Base-by-base conservation (phyloP, 1,140 invertebrate genomes). In the Temnothorax longispinosus region DNA sequence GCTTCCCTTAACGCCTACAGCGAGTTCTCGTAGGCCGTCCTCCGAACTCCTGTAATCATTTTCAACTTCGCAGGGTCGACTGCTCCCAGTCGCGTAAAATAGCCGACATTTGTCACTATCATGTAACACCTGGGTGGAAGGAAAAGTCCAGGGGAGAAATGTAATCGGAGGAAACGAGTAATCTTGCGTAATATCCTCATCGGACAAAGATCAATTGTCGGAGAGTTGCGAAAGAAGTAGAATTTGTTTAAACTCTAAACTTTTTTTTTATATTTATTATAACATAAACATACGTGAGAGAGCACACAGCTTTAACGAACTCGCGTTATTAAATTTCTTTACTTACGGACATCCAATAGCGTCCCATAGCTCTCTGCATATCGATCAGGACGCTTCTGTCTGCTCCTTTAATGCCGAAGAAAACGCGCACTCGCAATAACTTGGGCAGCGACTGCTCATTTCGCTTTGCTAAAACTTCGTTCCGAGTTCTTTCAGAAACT, bases 291-390 rank as follows among this genome's bases (percentile, higher is more conserved):
- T 50, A 69, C n/a, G 41, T 27, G 10, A n/a, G 10, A n/a, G 35
- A 10, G 3, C 38, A 38, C 50, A 8, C 0, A 47, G 13, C 32
- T 82, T 82, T 47, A 56, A 60, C 15, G 67, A 38, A 54, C 35
- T n/a, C 27, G 11, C 27, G 50, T 72, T 72, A 84, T 84, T 75
- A 84, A 75, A 62, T 75, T 71, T 69, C 80, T 87, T 87, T 54
- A 85, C 87, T 91, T 35, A 89, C 90, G 50, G 74, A 85, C 85
- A 88, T 65, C 91, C 93, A 94, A 78, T 92, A 94, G 38, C 64
- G 72, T 41, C 89, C 87, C 35, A 94, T 50, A 3, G 90, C 89
- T 75, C 65, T 91, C 78, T 92, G 90, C 52, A 94, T 67, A 78
- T 88, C 88, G 50, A 90, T 90, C 64, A 94, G 81, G 50, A 77